phyloP scores from a whole-genome alignment of 23 tunicate species.

The Ciona savignyi region DNA sequence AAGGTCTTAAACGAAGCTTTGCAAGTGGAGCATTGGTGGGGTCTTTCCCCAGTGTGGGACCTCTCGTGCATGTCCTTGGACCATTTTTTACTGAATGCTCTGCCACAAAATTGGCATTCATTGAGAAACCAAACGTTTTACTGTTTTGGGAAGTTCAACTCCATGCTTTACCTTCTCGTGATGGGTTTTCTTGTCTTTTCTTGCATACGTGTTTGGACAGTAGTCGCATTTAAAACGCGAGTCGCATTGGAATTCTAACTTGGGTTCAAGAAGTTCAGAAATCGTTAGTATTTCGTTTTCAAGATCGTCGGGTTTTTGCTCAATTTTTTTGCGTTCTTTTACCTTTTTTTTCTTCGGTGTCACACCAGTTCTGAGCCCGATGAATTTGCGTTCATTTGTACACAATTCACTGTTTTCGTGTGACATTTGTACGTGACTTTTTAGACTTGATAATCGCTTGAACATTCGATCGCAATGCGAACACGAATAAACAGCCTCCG shows the following conservation, averaged over 20 bases:
- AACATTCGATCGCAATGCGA: not conserved
- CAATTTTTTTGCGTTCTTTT: no score
- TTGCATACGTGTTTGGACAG: not conserved
- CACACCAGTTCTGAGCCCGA: no score
- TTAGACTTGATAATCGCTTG: not conserved
- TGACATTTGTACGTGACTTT: not conserved
- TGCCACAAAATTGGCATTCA: not conserved
- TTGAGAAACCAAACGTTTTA: not conserved
- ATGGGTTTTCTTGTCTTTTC: not conserved
- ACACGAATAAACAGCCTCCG: not conserved
- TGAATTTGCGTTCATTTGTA: no score
- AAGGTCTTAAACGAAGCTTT: not conserved
- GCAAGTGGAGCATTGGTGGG: no score
- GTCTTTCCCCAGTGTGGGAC: no score
- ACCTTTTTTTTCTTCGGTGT: no score
- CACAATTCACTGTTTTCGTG: not conserved
- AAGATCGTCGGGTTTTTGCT: not conserved
- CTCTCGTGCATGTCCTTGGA: no score
- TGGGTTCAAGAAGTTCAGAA: not conserved
- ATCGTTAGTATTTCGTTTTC: no score
- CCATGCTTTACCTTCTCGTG: not conserved
- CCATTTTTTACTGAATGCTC: no score
- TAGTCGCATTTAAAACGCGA: not conserved
- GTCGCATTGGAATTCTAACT: not conserved
- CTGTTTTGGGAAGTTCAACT: not conserved